Evolutionary conservation across 1,140 invertebrate species (phyloP), one percentile per base, ranked within the genome.

Genomic region (Eriocheir sinensis): DNA sequence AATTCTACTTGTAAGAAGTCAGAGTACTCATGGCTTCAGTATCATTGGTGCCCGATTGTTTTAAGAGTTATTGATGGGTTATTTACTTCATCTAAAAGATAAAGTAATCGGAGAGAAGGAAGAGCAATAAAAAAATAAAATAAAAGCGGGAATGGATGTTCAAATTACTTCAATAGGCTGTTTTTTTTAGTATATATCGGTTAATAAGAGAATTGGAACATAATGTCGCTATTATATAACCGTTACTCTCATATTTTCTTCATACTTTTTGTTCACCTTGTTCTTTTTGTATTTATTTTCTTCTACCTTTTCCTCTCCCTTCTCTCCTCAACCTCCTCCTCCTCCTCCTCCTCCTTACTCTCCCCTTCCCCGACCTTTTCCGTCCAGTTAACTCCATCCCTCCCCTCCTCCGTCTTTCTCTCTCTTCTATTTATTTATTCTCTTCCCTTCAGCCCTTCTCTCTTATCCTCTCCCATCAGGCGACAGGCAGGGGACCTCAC

Each of bases 21-120:
- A 40, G 86, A 89, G 41, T n/a, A n/a, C n/a, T n/a, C n/a, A n/a
- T n/a, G n/a, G n/a, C n/a, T n/a, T n/a, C n/a, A n/a, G n/a, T 86
- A 40, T 21, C 40, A 30, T 34, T 86, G n/a, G 40, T 38, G 32
- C 40, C 97, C 97, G 98, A 96, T 97, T 98, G 97, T 97, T 98
- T 97, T 98, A 97, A 97, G 98, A 97, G 0, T 97, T 97, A 96
- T 97, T 89, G 96, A 95, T 80, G 97, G 97, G 95, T 97, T 96
- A 96, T 97, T 97, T 95, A 97, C 96, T 97, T 98, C 97, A 96
- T 98, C 97, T 95, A 97, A 95, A 96, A 98, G 96, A 96, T 98
- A 98, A 95, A 98, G 96, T 96, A 98, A 95, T 93, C 90, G 60
- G 6, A 92, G 41, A 0, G 72, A 92, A 80, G 90, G 90, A 4